These are phyloP conservation scores for Pluvialis apricaria DNA, from an alignment of 2,113 vertebrate species.

Conservation along the genomic window DNA sequence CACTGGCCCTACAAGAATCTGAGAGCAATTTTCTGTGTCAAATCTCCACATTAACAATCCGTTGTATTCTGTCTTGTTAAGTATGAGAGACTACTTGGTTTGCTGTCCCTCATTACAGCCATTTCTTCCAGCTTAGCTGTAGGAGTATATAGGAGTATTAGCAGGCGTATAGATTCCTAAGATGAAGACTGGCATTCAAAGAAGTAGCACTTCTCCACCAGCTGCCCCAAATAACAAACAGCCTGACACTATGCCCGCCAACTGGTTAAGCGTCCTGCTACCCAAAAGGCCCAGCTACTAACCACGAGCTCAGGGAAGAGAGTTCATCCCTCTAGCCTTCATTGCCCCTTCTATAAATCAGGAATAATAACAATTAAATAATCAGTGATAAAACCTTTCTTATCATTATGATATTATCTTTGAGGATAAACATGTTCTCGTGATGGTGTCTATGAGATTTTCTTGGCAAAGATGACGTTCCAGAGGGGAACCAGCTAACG, in stretches of 20 bases:
- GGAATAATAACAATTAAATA: not conserved
- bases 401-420: not conserved
- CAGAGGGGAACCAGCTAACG: not conserved
- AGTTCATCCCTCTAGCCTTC: not conserved
- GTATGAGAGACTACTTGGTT: not conserved
- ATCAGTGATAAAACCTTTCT: not conserved
- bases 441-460: not conserved
- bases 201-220: not conserved
- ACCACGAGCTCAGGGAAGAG: not conserved
- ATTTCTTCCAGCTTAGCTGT: not conserved
- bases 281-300: not conserved
- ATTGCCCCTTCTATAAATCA: not conserved
- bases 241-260: not conserved
- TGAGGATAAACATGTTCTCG: not conserved
- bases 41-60: not conserved
- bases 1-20: not conserved
- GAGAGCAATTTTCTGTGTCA: not conserved
- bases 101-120: not conserved
- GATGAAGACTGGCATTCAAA: not conserved
- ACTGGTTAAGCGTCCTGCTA: not conserved
- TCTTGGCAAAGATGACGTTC: not conserved
- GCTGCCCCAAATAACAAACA: not conserved
- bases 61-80: not conserved
- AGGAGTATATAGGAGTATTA: not conserved
- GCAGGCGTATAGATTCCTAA: not conserved